Base-by-base conservation (phyloP, 2,113 vertebrate genomes). In the Collichthys lucidus region DNA sequence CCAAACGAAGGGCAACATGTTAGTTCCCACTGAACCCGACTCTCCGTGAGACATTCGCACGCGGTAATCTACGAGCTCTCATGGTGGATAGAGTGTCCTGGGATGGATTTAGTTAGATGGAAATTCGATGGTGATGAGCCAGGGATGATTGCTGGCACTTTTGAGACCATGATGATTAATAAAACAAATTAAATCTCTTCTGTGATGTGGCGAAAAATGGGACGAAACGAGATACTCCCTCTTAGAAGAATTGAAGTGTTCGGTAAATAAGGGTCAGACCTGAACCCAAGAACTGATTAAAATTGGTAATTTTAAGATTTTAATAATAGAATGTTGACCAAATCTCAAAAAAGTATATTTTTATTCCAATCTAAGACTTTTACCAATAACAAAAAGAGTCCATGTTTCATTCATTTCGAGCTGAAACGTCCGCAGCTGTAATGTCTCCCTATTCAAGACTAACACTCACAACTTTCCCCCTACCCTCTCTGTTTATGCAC, bases 401-500 rank as follows among this genome's bases (percentile, higher is more conserved):
- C 66, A 63, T 47, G 26, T 75, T 76, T 44, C 59, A 59, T 76
- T 60, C 11, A 75, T 64, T 76, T 65, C 66, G n/a, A 67, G 52
- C 52, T 70, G 56, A 74, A 67, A 83, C 35, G 42, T 67, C 24
- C 46, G 12, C 42, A 44, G 42, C 42, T 76, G 64, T 69, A 68
- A 80, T 49, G 42, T 63, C 31, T 72, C 80, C 44, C 19, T 56
- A 16, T 62, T 84, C 44, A 56, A 82, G 80, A 68, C 44, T 29
- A 64, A 77, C 61, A 70, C 55, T 67, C 63, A 65, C 71, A 14
- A 59, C 15, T 29, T 88, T 62, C 73, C 86, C 71, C 70, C 64
- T 19, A 26, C 42, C 56, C 29, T 20, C 44, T 88, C 19, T 86
- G 80, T 88, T 87, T 86, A 80, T 86, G 63, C 71, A 24, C 64